phyloP scores from a whole-genome alignment of 2,113 vertebrate genomes.

The Puntigrus tetrazona region DNA sequence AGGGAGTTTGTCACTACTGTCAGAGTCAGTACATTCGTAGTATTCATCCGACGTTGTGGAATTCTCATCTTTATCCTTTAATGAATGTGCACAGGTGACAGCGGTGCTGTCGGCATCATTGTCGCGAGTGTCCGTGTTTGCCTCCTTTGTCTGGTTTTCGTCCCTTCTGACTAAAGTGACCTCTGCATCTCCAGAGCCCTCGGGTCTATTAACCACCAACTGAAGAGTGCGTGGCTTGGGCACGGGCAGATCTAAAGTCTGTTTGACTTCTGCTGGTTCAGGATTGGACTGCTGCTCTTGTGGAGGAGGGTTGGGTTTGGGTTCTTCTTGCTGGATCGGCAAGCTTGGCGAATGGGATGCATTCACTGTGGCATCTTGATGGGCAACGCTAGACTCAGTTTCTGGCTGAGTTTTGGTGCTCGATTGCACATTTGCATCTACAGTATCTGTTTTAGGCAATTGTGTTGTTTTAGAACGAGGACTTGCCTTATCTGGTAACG shows the following conservation, averaged over 20 bases:
- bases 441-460: background rate
- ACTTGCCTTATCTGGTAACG: slow-evolving; percentile 53
- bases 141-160: background rate
- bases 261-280: background rate
- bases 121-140: slow-evolving; percentile 49
- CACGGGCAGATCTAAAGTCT: slow-evolving; percentile 68
- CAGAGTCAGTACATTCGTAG: slow-evolving; percentile 70
- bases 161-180: slow-evolving; percentile 66
- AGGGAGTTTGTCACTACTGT: slow-evolving; percentile 46
- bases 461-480: background rate
- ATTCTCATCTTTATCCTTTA: slow-evolving; percentile 70
- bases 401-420: background rate
- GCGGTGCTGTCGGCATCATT: slow-evolving; percentile 70
- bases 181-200: slow-evolving; percentile 43
- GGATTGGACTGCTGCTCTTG: slow-evolving; percentile 27
- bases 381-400: background rate
- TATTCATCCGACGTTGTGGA: slow-evolving; percentile 88
- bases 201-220: slow-evolving; percentile 63
- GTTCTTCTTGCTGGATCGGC: slow-evolving; percentile 45
- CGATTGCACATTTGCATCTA: background rate
- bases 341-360: background rate
- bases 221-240: slow-evolving; percentile 88
- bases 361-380: slow-evolving; percentile 26
- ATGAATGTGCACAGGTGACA: slow-evolving; percentile 63
- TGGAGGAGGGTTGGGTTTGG: slow-evolving; percentile 38